Conservation (phyloP, 2,113 vertebrate genomes). For the Dunckerocampus dactyliophorus region DNA sequence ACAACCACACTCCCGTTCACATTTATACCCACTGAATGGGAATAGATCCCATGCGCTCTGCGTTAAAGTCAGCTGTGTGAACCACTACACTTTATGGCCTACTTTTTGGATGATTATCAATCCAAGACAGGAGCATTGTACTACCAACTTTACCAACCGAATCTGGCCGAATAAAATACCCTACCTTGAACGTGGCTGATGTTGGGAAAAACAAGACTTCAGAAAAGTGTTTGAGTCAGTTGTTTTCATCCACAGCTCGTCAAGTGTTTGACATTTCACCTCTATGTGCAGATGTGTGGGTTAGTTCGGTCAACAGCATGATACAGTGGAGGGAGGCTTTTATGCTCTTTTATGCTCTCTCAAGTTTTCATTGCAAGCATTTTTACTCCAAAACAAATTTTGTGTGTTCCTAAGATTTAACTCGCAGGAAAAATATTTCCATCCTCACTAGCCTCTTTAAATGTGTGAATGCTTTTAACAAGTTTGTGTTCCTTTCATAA, state of each 20-base stretch:
- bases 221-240: constrained; percentile 1
- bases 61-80: too few relatives aligned
- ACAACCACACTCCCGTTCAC: too few relatives aligned
- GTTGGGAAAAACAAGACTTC: background rate
- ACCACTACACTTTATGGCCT: too few relatives aligned
- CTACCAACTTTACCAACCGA: too few relatives aligned
- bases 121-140: too few relatives aligned
- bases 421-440: background rate
- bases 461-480: background rate
- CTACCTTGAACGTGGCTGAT: too few relatives aligned
- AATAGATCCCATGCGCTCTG: too few relatives aligned
- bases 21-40: too few relatives aligned
- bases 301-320: constrained; percentile 15
- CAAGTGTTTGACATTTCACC: constrained; percentile 16
- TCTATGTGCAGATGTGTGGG: background rate
- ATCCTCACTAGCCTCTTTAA: background rate
- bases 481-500: background rate
- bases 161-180: too few relatives aligned
- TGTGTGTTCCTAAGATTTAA: background rate
- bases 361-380: constrained; percentile 13
- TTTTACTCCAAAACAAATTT: background rate
- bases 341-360: background rate
- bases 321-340: too few relatives aligned
- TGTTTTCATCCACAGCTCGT: constrained; percentile 3
- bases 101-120: too few relatives aligned